Percentiles rank a stretch among this genome's conserved stretches.
phyloP scores from a whole-genome alignment of 2,113 vertebrate species.

The Sceloporus undulatus region DNA sequence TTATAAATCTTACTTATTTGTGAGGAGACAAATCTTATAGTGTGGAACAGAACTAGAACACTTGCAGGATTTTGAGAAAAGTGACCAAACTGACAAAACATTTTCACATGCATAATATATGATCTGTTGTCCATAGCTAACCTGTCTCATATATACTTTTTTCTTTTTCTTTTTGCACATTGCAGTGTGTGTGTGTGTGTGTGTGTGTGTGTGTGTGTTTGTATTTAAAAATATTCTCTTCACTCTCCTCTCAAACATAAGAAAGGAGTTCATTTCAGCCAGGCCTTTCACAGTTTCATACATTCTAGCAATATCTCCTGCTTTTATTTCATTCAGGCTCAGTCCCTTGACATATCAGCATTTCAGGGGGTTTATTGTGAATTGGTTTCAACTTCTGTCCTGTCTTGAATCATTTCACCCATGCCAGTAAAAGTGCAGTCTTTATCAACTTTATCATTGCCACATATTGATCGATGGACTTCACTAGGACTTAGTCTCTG shows the following conservation, averaged over 20 bases:
- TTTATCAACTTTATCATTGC: constrained; percentile 21
- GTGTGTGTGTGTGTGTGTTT: too few relatives aligned
- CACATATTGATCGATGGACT: constrained; percentile 14
- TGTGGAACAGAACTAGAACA: too few relatives aligned
- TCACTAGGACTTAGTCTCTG: background rate
- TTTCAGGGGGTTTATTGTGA: background rate
- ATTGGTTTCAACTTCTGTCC: background rate
- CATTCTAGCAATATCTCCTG: background rate
- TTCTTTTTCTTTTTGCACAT: too few relatives aligned
- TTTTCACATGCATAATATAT: background rate
- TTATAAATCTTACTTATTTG: too few relatives aligned
- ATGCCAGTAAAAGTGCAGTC: constrained; percentile 15
- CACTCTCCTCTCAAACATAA: background rate
- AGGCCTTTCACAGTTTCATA: background rate
- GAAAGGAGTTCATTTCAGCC: background rate
- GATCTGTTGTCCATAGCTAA: background rate
- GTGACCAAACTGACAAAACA: too few relatives aligned
- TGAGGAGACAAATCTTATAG: too few relatives aligned
- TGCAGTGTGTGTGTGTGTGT: too few relatives aligned
- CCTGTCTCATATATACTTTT: too few relatives aligned
- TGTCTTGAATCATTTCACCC: constrained; percentile 12
- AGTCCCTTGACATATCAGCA: background rate
- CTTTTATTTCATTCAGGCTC: constrained; percentile 2
- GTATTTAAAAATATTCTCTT: background rate
- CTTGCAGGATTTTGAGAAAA: too few relatives aligned